These are phyloP conservation scores for Drosophila anomalata DNA, from an alignment of 2,888 invertebrate species.

Conservation along the genomic window DNA sequence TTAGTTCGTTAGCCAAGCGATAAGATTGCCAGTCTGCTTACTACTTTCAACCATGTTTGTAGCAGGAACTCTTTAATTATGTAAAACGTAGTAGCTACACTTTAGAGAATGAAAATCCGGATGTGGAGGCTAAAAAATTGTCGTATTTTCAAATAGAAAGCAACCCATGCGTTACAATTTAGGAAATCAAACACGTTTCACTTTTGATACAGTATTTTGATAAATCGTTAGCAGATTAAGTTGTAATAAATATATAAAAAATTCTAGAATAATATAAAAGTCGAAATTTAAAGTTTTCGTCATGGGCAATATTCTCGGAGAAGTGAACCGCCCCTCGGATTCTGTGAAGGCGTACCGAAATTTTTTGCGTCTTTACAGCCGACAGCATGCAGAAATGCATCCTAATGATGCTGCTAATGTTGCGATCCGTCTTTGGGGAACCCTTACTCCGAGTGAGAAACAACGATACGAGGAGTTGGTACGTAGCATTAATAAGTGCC, in stretches of 20 bases:
- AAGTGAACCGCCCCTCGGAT: background rate
- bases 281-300: background rate
- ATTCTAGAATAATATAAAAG: background rate
- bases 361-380: conserved; percentile 5
- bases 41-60: conserved; percentile 19
- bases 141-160: background rate
- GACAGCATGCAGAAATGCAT: conserved; percentile 1
- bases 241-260: background rate
- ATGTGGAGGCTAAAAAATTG: background rate
- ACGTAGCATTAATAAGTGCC: background rate
- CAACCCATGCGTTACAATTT: background rate
- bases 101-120: background rate
- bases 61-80: conserved; percentile 41
- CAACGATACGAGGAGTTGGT: background rate
- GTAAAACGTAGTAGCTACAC: conserved; percentile 1
- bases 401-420: background rate
- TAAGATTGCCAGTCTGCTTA: conserved; percentile 56
- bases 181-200: background rate
- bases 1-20: conserved; percentile 76
- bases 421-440: conserved; percentile 10
- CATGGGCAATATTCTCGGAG: conserved; percentile 4
- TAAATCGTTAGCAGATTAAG: background rate
- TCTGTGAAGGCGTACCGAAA: background rate
- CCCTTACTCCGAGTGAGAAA: background rate
- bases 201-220: background rate